Conservation (phyloP, 1,140 invertebrate species). For the Cydia splendana region DNA sequence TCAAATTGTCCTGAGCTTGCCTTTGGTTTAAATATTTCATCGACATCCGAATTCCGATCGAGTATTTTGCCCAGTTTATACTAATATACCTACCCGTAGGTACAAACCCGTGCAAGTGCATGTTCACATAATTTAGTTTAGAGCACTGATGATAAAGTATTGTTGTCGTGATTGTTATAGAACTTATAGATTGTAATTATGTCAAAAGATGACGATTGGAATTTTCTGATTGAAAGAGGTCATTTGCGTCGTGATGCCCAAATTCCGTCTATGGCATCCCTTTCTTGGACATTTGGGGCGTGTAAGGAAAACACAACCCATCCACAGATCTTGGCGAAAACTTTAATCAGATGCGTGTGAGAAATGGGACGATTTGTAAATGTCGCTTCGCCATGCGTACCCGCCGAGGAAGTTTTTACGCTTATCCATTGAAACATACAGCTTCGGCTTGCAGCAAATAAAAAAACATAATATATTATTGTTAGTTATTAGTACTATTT, state of each 20-base stretch:
- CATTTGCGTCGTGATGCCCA: not conserved
- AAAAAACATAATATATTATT: not conserved
- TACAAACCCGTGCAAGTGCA: too few species aligned
- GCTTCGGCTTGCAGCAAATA: not conserved
- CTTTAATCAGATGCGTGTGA: constrained; percentile 59
- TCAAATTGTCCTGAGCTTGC: too few species aligned
- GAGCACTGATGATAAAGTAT: too few species aligned
- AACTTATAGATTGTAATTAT: too few species aligned
- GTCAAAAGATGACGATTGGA: not conserved
- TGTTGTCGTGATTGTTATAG: too few species aligned
- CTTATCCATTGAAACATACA: constrained; percentile 1
- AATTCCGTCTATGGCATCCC: not conserved
- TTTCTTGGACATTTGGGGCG: constrained; percentile 19
- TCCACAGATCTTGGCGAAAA: constrained; percentile 44
- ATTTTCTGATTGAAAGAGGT: not conserved
- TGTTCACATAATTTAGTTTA: too few species aligned
- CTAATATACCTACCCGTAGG: too few species aligned
- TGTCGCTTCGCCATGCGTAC: constrained; percentile 43
- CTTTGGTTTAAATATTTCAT: too few species aligned
- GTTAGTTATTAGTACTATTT: too few species aligned
- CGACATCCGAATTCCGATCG: too few species aligned
- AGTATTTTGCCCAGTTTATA: too few species aligned
- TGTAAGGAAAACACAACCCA: constrained; percentile 38
- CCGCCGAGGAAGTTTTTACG: constrained; percentile 26
- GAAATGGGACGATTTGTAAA: constrained; percentile 54